phyloP scores from a whole-genome alignment of 1,140 invertebrate genomes.

The Gonioctena quinquepunctata region DNA sequence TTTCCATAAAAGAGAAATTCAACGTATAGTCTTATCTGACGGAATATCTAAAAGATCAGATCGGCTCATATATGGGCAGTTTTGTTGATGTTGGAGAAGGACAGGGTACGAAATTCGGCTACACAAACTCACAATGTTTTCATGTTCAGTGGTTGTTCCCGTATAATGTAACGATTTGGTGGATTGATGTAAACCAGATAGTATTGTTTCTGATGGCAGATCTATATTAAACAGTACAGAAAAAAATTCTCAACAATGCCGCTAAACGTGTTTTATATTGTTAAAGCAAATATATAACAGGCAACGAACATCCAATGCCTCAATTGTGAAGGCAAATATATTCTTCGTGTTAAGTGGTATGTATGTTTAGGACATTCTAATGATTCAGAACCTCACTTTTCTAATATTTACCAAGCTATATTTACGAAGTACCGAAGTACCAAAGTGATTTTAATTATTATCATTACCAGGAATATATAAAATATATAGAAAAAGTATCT shows the following conservation, averaged over 20 bases:
- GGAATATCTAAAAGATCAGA: conserved; percentile 18
- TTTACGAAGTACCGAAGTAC: no score
- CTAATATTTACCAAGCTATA: no score
- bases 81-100: conserved; percentile 15
- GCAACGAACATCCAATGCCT: conserved; percentile 6
- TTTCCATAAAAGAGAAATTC: conserved; percentile 27
- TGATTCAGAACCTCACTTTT: no score
- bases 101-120: conserved; percentile 27
- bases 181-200: conserved; percentile 36
- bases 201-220: conserved; percentile 28
- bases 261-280: conserved; percentile 16
- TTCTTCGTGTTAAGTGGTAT: neutral
- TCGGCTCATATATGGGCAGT: conserved; percentile 10
- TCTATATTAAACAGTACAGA: conserved; percentile 16
- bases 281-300: conserved; percentile 20
- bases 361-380: neutral
- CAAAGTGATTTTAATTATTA: no score
- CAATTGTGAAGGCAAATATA: conserved; percentile 1
- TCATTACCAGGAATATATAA: no score
- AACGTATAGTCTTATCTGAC: conserved; percentile 9
- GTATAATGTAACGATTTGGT: conserved; percentile 33
- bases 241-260: conserved; percentile 7
- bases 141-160: conserved; percentile 29
- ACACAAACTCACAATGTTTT: conserved; percentile 24
- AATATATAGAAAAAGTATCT: no score